These are phyloP conservation scores for Iguana delicatissima DNA, from an alignment of 2,797 vertebrate species.

Conservation along the genomic window DNA sequence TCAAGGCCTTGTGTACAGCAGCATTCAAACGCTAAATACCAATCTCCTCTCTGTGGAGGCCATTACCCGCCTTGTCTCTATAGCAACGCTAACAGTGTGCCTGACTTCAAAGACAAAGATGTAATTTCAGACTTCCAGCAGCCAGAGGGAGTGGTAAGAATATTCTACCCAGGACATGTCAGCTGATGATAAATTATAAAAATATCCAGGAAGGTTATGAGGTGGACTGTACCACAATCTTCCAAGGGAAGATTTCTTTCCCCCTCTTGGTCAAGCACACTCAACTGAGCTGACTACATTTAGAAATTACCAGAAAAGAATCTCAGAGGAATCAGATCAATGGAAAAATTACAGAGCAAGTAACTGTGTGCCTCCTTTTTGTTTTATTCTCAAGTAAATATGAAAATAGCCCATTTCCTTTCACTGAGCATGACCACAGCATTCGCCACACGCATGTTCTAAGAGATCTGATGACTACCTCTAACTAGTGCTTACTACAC, in stretches of 20 bases:
- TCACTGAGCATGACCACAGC: constrained; percentile 24
- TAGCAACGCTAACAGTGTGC: constrained; percentile 89
- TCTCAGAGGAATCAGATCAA: constrained; percentile 40
- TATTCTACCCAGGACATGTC: constrained; percentile 77
- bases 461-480: constrained; percentile 27
- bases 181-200: constrained; percentile 87
- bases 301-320: constrained; percentile 59
- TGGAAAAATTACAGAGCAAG: constrained; percentile 39
- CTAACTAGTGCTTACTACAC: not conserved
- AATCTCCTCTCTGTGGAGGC: constrained; percentile 81
- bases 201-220: constrained; percentile 84
- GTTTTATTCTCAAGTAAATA: constrained; percentile 46
- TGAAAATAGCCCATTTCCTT: constrained; percentile 54
- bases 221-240: constrained; percentile 71
- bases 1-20: constrained; percentile 78
- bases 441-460: not conserved
- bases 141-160: constrained; percentile 94
- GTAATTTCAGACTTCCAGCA: constrained; percentile 96
- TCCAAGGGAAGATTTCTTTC: constrained; percentile 38
- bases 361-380: constrained; percentile 31
- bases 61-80: constrained; percentile 88
- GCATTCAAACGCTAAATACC: constrained; percentile 78
- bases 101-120: constrained; percentile 95
- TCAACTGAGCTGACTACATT: constrained; percentile 39
- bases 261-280: constrained; percentile 23